Percentiles rank a stretch among this genome's conserved stretches.
These are phyloP conservation scores for Tonatia bakeri DNA, from an alignment of 2,113 vertebrate genomes.

Conservation along the genomic window DNA sequence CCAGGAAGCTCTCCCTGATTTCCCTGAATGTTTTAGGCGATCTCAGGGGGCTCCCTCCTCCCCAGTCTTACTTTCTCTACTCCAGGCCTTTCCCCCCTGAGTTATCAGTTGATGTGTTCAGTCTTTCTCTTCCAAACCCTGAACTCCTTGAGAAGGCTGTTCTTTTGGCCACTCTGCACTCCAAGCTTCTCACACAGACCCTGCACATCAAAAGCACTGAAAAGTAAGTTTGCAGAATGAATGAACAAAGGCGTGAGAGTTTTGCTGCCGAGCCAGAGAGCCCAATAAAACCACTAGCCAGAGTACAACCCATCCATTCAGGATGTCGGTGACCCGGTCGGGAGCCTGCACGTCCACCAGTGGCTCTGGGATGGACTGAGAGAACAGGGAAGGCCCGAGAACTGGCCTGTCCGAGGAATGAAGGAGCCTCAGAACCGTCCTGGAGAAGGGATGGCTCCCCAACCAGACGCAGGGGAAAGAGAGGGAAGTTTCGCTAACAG, in stretches of 20 bases:
- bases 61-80: neutral
- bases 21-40: neutral
- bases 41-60: neutral
- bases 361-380: neutral
- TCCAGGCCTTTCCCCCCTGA: neutral
- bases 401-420: neutral
- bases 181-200: neutral
- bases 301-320: neutral
- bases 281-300: neutral
- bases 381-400: neutral
- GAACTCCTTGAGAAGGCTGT: neutral
- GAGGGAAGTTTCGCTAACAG: neutral
- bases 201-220: neutral
- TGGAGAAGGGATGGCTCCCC: neutral
- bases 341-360: too few species aligned
- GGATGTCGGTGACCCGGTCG: neutral
- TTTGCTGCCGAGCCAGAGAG: neutral
- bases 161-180: neutral
- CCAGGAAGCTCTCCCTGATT: neutral
- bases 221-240: neutral
- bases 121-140: neutral
- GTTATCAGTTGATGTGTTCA: neutral
- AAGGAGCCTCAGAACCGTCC: neutral
- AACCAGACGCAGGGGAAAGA: neutral
- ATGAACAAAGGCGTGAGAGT: neutral